phyloP scores from a whole-genome alignment of 1,140 invertebrate species.

The Whitmania pigra region DNA sequence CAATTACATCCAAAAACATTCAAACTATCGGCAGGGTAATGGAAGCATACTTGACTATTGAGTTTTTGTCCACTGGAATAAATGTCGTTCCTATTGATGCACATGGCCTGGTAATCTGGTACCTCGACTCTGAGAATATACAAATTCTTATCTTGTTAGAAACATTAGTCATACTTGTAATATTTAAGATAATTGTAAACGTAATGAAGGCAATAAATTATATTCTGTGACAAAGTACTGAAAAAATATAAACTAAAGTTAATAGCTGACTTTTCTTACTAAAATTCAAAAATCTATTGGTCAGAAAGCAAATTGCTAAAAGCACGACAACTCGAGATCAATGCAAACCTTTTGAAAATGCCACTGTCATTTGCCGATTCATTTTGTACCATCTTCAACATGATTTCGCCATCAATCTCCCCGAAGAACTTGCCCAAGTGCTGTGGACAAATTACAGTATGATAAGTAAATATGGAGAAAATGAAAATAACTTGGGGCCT shows the following conservation, averaged over 20 bases:
- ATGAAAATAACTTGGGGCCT: too few species aligned
- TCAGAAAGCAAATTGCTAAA: too few species aligned
- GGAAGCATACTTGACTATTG: too few species aligned
- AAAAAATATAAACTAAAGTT: neutral
- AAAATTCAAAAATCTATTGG: neutral
- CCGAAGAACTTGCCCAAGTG: slow-evolving; percentile 17
- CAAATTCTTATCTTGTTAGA: neutral
- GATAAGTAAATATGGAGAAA: neutral
- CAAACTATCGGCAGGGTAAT: too few species aligned
- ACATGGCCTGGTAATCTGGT: neutral
- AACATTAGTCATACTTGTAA: neutral
- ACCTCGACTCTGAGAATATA: neutral
- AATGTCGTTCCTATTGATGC: neutral
- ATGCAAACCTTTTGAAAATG: neutral
- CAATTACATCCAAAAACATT: too few species aligned
- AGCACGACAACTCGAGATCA: too few species aligned
- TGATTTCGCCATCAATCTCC: slow-evolving; percentile 12
- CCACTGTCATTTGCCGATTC: neutral
- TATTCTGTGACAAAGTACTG: neutral
- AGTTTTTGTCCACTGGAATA: neutral
- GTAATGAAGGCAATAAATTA: neutral
- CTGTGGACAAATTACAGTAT: neutral
- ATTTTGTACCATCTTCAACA: neutral
- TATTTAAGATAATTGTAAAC: neutral
- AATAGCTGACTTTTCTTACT: neutral